Percentiles rank a stretch among this genome's conserved stretches.
Evolutionary conservation across 1,140 invertebrate species (phyloP).

Genomic region (Leptopilina clavipes): DNA sequence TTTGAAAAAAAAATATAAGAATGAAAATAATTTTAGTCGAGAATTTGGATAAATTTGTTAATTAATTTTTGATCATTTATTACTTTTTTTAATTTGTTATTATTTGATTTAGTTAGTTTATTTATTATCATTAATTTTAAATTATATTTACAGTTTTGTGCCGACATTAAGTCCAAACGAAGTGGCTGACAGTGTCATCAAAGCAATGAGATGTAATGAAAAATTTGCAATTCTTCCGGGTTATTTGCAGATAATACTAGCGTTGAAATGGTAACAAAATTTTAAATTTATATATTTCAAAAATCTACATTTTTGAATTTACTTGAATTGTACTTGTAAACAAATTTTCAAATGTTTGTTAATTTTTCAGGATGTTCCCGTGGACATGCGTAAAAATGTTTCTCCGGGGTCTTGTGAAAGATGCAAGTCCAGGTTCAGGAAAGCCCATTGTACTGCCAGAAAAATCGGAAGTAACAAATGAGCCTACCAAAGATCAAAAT

Average conservation of each 20-base stretch:
- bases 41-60: too few relatives aligned
- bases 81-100: too few relatives aligned
- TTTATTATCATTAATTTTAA: not conserved
- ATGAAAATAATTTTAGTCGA: too few relatives aligned
- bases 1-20: too few relatives aligned
- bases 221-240: constrained; percentile 86
- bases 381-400: constrained; percentile 80
- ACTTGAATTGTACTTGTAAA: not conserved
- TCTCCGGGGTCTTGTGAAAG: constrained; percentile 79
- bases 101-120: too few relatives aligned
- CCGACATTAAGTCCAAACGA: constrained; percentile 90
- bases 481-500: constrained; percentile 63
- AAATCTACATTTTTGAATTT: not conserved
- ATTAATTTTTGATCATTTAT: too few relatives aligned
- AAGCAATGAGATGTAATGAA: constrained; percentile 88
- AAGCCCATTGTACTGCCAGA: constrained; percentile 35
- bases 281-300: not conserved
- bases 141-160: constrained; percentile 78
- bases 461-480: constrained; percentile 37
- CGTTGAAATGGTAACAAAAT: constrained; percentile 81
- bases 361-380: constrained; percentile 79
- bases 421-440: constrained; percentile 76
- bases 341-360: constrained; percentile 9
- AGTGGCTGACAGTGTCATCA: constrained; percentile 88
- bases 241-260: constrained; percentile 79